Evolutionary conservation across 2,113 vertebrate species (phyloP), one percentile per base, ranked within the genome.

Genomic region (Rhinoptilus africanus): DNA sequence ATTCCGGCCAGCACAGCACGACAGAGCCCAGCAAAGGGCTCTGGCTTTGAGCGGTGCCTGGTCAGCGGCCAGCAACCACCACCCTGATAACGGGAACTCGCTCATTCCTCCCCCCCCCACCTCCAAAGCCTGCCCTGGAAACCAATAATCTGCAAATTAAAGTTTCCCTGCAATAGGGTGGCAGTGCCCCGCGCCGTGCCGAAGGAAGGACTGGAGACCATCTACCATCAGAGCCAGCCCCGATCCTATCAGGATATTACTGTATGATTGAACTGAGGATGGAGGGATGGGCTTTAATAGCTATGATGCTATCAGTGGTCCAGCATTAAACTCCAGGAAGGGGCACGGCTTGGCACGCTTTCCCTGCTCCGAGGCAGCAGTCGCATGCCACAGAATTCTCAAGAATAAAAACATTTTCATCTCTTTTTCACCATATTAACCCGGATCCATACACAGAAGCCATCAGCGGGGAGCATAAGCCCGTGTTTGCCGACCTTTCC

Each of bases 231-330:
- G 91, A 92, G 92, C 89, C 94, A 95, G 69, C 54, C 84, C 74
- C 56, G 86, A 93, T 96, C 45, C 85, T 93, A 88, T 96, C 93
- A 75, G 84, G 71, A 39, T 76, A 66, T 91, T 95, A 79, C 89
- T 60, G 62, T 80, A 47, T 89, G 93, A 95, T 73, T 91, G 92
- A 85, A 87, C 76, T 53, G 69, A 50, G 92, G 62, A 90, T 54
- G n/a, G 90, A 94, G 93, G 56, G 88, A 97, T 9, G 47, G 67
- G 57, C 83, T 93, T 83, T 96, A 91, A 93, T 81, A 92, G 88
- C 84, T 76, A 28, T 0, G 27, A 95, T 79, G 62, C 30, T 95
- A 90, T 90, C 95, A 79, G 45, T 7, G n/a, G 37, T 41, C 32
- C 62, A 80, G 74, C 34, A 69, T 51, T 90, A 83, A 62, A 73